Evolutionary conservation across 2,888 invertebrate species (phyloP).

Genomic region (Lithophane socia): DNA sequence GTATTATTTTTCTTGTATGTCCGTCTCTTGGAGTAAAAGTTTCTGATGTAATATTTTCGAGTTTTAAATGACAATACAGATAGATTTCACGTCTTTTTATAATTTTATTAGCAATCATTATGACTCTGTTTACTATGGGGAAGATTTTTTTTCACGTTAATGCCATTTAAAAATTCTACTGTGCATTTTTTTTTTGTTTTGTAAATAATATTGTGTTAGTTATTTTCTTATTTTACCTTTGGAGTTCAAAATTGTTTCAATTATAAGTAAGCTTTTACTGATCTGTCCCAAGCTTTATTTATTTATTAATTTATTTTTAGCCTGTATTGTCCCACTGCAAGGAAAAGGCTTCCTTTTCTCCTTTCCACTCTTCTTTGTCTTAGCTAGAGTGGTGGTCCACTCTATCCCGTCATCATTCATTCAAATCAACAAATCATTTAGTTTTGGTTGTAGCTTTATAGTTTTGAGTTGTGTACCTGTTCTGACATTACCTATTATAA

Average conservation of each 20-base stretch:
- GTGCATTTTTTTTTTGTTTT: neutral
- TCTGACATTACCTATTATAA: neutral
- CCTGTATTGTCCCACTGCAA: too few species aligned
- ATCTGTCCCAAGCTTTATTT: too few species aligned
- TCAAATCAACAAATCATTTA: too few species aligned
- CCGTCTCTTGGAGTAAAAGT: conserved; percentile 87
- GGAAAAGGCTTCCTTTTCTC: too few species aligned
- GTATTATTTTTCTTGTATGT: conserved; percentile 83
- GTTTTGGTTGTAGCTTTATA: neutral
- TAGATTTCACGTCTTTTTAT: conserved; percentile 66
- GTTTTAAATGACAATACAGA: conserved; percentile 70
- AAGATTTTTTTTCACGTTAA: neutral
- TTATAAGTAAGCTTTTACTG: too few species aligned
- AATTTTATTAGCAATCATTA: conserved; percentile 60
- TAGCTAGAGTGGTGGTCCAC: too few species aligned
- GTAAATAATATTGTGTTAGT: neutral
- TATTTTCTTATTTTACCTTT: neutral
- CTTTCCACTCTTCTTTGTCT: too few species aligned
- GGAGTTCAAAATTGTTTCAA: neutral
- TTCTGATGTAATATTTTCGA: conserved; percentile 84
- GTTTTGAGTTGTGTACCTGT: neutral
- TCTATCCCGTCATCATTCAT: too few species aligned
- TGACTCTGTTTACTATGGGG: neutral
- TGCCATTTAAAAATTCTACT: neutral
- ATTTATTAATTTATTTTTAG: too few species aligned